Conservation (phyloP, 2,888 invertebrate species). For the Notodonta dromedarius region DNA sequence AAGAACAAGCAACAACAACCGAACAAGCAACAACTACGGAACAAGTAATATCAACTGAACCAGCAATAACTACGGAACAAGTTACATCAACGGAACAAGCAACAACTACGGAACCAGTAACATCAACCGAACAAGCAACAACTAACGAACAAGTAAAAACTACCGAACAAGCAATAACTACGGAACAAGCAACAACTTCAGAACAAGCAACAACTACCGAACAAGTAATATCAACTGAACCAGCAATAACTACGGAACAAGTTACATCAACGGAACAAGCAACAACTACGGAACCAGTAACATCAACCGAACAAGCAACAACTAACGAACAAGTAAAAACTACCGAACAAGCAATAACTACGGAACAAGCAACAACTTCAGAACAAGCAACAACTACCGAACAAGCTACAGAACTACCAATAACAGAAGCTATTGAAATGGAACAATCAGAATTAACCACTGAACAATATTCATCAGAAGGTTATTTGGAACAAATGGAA, state of each 20-base stretch:
- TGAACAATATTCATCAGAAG: no score
- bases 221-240: not conserved
- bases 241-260: slow-evolving; percentile 3
- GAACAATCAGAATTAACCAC: no score
- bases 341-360: slow-evolving; percentile 1
- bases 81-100: no score
- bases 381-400: not conserved
- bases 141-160: not conserved
- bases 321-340: not conserved
- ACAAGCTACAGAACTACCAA: slow-evolving; percentile 6
- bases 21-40: no score
- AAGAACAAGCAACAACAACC: not conserved
- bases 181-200: no score
- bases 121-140: not conserved
- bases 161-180: no score
- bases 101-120: no score
- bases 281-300: not conserved
- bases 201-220: not conserved
- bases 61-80: not conserved
- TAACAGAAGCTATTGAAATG: slow-evolving; percentile 1
- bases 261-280: not conserved
- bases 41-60: not conserved
- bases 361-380: not conserved
- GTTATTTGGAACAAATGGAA: no score
- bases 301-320: slow-evolving; percentile 7